A percentile compares a stretch with the other conserved stretches of the same genome.
These are phyloP conservation scores for Hydractinia symbiolongicarpus DNA, from an alignment of 30 jellyfish, hydroid and myxozoan species.

Conservation along the genomic window DNA sequence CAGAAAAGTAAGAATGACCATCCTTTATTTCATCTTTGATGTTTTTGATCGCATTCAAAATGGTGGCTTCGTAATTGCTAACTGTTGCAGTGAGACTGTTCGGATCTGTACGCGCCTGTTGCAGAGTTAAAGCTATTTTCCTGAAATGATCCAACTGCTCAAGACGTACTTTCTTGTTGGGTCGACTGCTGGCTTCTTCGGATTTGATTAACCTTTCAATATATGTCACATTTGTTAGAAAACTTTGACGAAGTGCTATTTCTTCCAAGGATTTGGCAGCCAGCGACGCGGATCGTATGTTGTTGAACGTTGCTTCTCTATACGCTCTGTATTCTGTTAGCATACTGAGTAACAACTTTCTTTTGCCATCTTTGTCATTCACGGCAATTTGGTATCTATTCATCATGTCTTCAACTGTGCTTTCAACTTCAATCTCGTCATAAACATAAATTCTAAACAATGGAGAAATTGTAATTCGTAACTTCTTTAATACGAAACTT, in stretches of 20 bases:
- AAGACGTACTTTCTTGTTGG: not conserved
- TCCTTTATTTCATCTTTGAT: not conserved
- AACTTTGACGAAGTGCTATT: conserved; percentile 15
- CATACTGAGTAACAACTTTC: not conserved
- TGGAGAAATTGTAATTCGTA: not conserved
- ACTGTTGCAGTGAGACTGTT: not conserved
- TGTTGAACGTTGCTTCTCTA: not conserved
- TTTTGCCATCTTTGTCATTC: conserved; percentile 3
- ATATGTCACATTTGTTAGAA: not conserved
- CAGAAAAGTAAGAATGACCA: not conserved
- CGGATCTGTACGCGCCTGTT: not conserved
- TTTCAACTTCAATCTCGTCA: conserved; percentile 9
- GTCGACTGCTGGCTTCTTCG: conserved; percentile 2
- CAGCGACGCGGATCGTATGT: not conserved
- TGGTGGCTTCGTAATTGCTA: not conserved
- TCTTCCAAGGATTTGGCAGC: not conserved
- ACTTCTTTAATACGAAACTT: too few species aligned
- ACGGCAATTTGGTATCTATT: not conserved
- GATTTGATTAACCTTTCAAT: conserved; percentile 10
- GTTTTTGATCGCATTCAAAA: not conserved
- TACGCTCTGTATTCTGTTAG: not conserved
- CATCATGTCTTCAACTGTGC: conserved; percentile 1
- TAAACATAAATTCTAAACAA: not conserved
- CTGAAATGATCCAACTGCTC: conserved; percentile 3
- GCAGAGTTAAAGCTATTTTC: not conserved